A percentile compares a stretch with the other conserved stretches of the same genome.
These are phyloP conservation scores for Lepidocolaptes lacrymiger DNA, from an alignment of 2,797 vertebrate genomes.

Conservation along the genomic window DNA sequence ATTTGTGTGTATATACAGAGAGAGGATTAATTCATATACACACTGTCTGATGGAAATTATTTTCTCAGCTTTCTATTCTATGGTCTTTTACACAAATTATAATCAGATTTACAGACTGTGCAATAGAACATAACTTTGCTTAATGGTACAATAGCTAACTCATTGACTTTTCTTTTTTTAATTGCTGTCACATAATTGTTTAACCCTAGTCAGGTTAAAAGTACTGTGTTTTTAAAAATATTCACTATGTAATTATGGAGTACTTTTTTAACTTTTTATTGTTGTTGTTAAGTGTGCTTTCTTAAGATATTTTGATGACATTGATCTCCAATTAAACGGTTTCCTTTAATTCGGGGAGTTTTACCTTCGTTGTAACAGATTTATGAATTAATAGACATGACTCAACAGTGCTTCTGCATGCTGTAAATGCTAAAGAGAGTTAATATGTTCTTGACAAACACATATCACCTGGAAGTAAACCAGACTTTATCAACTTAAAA, in stretches of 20 bases:
- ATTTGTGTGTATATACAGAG: neutral
- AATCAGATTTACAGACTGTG: neutral
- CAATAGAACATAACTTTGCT: neutral
- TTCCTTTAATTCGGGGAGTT: neutral
- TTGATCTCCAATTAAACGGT: neutral
- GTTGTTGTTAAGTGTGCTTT: neutral
- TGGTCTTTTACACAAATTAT: neutral
- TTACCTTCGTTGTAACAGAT: neutral
- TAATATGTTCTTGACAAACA: neutral
- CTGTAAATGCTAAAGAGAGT: neutral
- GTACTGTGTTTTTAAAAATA: neutral
- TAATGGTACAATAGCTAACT: neutral
- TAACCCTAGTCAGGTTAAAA: neutral
- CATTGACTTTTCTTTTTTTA: neutral
- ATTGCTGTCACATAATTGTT: neutral
- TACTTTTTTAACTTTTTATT: neutral
- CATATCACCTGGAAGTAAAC: neutral
- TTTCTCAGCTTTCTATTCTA: neutral
- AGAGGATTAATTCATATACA: neutral
- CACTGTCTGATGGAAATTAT: neutral
- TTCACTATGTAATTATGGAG: neutral
- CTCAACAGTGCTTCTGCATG: neutral
- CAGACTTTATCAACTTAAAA: neutral
- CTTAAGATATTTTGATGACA: neutral
- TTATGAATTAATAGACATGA: neutral